phyloP scores from a whole-genome alignment of 1,140 invertebrate species.

The Polypedilum vanderplanki region DNA sequence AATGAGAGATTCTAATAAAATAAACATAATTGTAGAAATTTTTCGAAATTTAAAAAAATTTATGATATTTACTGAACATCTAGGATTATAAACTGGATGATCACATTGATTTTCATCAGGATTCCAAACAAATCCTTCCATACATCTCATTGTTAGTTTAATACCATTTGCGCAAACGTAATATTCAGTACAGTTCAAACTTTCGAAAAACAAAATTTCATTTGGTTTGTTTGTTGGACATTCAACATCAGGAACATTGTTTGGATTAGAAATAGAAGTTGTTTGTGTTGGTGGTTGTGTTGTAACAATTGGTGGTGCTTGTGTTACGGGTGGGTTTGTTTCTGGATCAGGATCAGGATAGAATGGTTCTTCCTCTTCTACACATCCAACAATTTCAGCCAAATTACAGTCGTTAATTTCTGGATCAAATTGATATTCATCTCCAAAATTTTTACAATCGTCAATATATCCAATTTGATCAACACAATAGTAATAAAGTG shows the following conservation, averaged over 20 bases:
- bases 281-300: neutral
- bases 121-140: neutral
- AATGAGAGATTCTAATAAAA: neutral
- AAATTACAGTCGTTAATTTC: neutral
- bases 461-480: neutral
- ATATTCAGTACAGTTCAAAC: constrained; percentile 2
- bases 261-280: neutral
- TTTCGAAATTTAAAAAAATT: neutral
- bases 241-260: neutral
- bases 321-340: neutral
- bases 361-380: neutral
- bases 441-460: neutral
- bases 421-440: neutral
- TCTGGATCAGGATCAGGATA: neutral
- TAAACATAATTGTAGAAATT: neutral
- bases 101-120: neutral
- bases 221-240: neutral
- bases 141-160: neutral
- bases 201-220: neutral
- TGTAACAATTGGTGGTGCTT: neutral
- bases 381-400: neutral
- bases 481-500: neutral
- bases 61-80: neutral
- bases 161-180: constrained; percentile 7
- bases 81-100: neutral